phyloP scores from a whole-genome alignment of 2,113 vertebrate species.

The Alexandromys fortis region DNA sequence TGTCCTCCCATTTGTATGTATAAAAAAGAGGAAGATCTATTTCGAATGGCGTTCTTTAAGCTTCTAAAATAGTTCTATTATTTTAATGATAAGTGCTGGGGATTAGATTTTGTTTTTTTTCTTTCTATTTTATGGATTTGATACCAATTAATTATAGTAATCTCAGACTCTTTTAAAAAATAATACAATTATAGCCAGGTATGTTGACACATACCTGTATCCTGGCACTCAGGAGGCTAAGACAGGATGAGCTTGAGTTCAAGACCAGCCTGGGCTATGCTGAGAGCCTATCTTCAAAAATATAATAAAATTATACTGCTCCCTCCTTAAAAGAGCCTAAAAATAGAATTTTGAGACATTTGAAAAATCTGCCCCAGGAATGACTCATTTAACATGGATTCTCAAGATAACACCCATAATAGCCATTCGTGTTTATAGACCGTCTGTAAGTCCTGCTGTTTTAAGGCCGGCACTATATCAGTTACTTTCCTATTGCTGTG shows the following conservation, averaged over 20 bases:
- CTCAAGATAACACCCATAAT: neutral
- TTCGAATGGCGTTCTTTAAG: slow-evolving; percentile 18
- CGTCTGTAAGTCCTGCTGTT: neutral
- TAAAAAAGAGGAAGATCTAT: slow-evolving; percentile 9
- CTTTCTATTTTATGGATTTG: slow-evolving; percentile 27
- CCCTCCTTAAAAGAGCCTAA: neutral
- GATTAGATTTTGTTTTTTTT: neutral
- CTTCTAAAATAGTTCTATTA: slow-evolving; percentile 18
- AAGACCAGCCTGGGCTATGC: neutral
- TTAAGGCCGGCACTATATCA: neutral
- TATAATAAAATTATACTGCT: neutral
- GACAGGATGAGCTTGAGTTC: neutral
- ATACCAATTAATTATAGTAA: neutral
- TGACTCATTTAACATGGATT: slow-evolving; percentile 40
- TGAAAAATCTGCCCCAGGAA: neutral
- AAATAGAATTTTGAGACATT: slow-evolving; percentile 3
- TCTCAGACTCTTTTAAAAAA: neutral
- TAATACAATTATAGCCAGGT: neutral
- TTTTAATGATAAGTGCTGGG: neutral
- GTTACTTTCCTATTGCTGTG: neutral
- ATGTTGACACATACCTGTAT: neutral
- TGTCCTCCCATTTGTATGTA: neutral
- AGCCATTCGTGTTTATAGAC: neutral
- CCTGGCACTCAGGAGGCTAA: neutral
- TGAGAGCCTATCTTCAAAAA: neutral